These are phyloP conservation scores for Coendou prehensilis DNA, from an alignment of 2,797 vertebrate genomes.

Conservation along the genomic window DNA sequence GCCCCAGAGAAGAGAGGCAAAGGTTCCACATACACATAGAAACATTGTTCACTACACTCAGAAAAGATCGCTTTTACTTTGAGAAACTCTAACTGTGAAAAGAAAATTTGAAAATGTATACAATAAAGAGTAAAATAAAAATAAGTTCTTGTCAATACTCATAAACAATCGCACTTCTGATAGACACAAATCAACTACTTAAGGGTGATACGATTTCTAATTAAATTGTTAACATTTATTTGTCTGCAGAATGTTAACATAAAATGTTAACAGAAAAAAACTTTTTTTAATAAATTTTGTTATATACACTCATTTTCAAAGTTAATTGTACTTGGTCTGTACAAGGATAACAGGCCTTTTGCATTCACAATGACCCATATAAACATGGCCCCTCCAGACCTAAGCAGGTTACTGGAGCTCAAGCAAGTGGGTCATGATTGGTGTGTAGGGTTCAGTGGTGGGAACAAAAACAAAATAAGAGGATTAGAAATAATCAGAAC, in stretches of 20 bases:
- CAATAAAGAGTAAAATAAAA: background rate
- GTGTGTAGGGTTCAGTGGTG: background rate
- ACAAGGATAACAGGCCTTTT: background rate
- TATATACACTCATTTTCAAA: background rate
- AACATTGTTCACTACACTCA: background rate
- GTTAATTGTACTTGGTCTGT: background rate
- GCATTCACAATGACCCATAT: too few relatives aligned
- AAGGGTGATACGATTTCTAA: background rate
- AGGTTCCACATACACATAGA: background rate
- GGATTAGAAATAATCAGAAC: background rate
- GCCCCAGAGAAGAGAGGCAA: background rate
- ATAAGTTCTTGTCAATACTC: background rate
- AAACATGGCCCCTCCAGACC: background rate
- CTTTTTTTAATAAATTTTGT: background rate
- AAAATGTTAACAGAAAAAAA: background rate
- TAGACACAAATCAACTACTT: background rate
- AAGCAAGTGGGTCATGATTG: background rate
- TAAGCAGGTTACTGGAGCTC: background rate
- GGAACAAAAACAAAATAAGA: background rate
- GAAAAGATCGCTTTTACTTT: background rate
- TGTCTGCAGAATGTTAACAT: background rate
- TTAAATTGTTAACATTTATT: background rate
- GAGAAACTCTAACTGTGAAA: slow-evolving; percentile 2
- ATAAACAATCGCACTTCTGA: background rate
- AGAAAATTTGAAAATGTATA: background rate